These are phyloP conservation scores for Theocolax elegans DNA, from an alignment of 1,140 invertebrate genomes.

Conservation along the genomic window DNA sequence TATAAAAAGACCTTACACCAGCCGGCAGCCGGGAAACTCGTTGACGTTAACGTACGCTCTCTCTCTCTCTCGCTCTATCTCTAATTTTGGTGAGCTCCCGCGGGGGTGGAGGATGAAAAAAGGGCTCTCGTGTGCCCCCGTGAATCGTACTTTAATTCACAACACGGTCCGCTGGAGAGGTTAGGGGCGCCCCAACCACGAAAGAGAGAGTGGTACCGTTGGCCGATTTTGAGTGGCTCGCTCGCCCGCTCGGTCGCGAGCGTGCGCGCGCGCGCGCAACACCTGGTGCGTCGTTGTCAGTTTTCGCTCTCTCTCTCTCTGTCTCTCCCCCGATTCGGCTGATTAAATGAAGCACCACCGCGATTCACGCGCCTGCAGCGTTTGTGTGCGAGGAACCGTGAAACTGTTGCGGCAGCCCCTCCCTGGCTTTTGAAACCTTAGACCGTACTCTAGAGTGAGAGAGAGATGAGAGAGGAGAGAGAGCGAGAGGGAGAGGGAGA, in stretches of 20 bases:
- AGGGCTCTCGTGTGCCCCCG: too few relatives aligned
- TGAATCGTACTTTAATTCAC: slow-evolving; percentile 1
- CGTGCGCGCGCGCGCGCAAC: not conserved
- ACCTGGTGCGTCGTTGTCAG: slow-evolving; percentile 9
- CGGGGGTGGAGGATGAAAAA: too few relatives aligned
- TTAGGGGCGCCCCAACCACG: not conserved
- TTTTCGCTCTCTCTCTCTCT: not conserved
- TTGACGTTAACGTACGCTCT: too few relatives aligned
- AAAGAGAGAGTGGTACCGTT: not conserved
- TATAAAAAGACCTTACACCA: too few relatives aligned
- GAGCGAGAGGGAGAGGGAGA: not conserved
- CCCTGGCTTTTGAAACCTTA: slow-evolving; percentile 7
- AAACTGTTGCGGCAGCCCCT: slow-evolving; percentile 7
- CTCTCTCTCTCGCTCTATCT: too few relatives aligned
- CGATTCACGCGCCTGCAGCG: slow-evolving; percentile 11
- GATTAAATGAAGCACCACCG: slow-evolving; percentile 37
- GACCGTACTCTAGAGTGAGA: not conserved
- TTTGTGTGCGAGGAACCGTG: slow-evolving; percentile 10
- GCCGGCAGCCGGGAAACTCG: too few relatives aligned
- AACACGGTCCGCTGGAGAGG: slow-evolving; percentile 11
- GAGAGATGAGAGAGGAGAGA: slow-evolving; percentile 2
- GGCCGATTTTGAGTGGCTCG: slow-evolving; percentile 17
- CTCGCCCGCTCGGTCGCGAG: not conserved
- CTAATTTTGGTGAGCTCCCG: too few relatives aligned
- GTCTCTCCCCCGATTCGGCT: not conserved